Base-by-base conservation (phyloP, 2,113 vertebrate species). In the Oreocharis arfaki region DNA sequence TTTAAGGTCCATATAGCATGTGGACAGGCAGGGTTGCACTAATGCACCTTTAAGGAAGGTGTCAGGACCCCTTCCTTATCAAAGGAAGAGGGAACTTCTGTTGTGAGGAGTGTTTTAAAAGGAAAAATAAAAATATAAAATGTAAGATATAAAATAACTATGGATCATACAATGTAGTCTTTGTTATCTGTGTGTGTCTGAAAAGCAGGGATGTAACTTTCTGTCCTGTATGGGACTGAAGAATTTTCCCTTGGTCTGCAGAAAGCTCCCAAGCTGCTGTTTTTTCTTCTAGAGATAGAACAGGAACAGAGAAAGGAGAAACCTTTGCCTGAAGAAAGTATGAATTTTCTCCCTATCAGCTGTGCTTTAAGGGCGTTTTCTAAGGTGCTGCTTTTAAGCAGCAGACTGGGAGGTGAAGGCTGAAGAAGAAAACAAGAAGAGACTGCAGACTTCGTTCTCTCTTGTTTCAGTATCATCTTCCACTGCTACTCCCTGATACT, bases 401-500 rank as follows among this genome's bases (percentile, higher is more conserved):
- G 60, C 18, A 16, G 7, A 5, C 41, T 53, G 6, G 8, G 27
- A 30, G 11, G 3, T 61, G 59, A 73, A 41, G 44, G 7, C 20
- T 78, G 76, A 92, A 55, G 13, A 12, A 73, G 41, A 79, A 88
- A 64, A 2, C 32, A 37, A 35, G 12, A 82, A 56, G 47, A 76
- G 6, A 68, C 60, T 71, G 27, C 28, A 53, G 69, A 44, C 53
- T 55, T 84, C 49, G 67, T 84, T 56, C 56, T 87, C 47, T n/a
- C 3, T 46, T 52, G 12, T 87, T 93, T 59, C 56, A 71, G 69
- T 80, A 55, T 90, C 59, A 8, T 78, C 69, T 82, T n/a, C 52
- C 39, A 3, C 52, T 93, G 89, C 68, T 95, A 44, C 84, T 92
- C 86, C 94, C 83, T 89, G 84, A 89, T 94, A 89, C 84, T 86